phyloP scores from a whole-genome alignment of 2,113 vertebrate genomes.

The Trachemys scripta region DNA sequence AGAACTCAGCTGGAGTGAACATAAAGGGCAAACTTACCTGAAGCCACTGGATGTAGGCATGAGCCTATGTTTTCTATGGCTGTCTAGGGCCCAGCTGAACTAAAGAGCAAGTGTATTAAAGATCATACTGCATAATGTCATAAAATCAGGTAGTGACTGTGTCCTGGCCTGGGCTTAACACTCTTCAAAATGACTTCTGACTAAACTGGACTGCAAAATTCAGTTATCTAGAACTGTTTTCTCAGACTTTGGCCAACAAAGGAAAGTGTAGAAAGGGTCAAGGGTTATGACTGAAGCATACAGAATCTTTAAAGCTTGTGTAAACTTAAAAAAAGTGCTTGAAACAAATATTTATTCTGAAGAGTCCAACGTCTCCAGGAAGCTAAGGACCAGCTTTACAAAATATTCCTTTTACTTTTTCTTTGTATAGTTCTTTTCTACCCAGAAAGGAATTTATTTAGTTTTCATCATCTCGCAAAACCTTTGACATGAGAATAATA shows the following conservation, averaged over 20 bases:
- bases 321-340: background rate
- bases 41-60: background rate
- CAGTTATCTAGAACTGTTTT: slow-evolving; percentile 18
- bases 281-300: slow-evolving; percentile 62
- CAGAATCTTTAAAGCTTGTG: slow-evolving; percentile 44
- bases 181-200: background rate
- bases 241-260: slow-evolving; percentile 29
- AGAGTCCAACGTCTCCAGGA: background rate
- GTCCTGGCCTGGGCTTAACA: background rate
- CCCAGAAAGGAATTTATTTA: background rate
- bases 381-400: background rate
- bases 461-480: background rate
- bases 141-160: background rate
- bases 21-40: background rate
- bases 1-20: background rate
- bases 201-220: background rate
- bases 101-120: background rate
- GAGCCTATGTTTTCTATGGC: background rate
- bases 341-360: slow-evolving; percentile 23
- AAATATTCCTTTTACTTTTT: background rate
- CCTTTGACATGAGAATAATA: slow-evolving; percentile 47
- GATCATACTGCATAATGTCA: background rate
- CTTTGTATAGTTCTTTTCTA: slow-evolving; percentile 16
- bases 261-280: slow-evolving; percentile 15
- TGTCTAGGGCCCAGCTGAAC: background rate